phyloP scores from a whole-genome alignment of 2,888 invertebrate species.

The Scaptodrosophila latifasciaeformis region DNA sequence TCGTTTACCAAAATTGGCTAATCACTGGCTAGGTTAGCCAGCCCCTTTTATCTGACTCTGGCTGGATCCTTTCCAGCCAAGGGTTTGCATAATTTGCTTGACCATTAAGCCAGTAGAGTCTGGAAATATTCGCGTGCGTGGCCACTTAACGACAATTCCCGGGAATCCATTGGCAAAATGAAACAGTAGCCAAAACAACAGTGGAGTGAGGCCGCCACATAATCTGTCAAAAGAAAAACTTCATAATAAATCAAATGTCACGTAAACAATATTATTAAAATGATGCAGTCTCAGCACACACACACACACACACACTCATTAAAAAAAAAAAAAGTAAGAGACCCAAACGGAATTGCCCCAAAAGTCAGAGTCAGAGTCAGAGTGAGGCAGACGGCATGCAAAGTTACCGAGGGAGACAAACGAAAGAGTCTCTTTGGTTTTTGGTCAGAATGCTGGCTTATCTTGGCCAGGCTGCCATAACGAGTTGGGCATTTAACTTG shows the following conservation, averaged over 20 bases:
- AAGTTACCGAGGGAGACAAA: not conserved
- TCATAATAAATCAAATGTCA: constrained; percentile 72
- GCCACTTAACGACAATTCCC: not conserved
- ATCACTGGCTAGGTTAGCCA: too few species aligned
- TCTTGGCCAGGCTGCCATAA: constrained; percentile 30
- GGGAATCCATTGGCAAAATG: not conserved
- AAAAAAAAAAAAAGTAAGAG: too few species aligned
- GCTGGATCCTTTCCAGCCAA: too few species aligned
- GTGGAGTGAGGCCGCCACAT: constrained; percentile 60
- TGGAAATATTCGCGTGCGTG: not conserved
- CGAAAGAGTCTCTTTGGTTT: not conserved
- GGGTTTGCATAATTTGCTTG: not conserved
- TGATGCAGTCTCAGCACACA: constrained; percentile 42
- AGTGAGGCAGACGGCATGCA: constrained; percentile 25
- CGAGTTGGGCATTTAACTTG: constrained; percentile 52
- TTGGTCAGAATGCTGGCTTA: constrained; percentile 23
- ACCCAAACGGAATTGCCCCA: constrained; percentile 17
- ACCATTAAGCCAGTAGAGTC: not conserved
- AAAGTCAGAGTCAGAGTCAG: too few species aligned
- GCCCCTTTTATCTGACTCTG: too few species aligned
- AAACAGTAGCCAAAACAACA: constrained; percentile 57
- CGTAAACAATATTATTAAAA: constrained; percentile 68
- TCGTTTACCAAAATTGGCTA: too few species aligned
- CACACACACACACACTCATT: constrained; percentile 45
- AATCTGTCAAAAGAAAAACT: constrained; percentile 72